These are phyloP conservation scores for Limnodromus scolopaceus DNA, from an alignment of 2,797 vertebrate species.

Conservation along the genomic window DNA sequence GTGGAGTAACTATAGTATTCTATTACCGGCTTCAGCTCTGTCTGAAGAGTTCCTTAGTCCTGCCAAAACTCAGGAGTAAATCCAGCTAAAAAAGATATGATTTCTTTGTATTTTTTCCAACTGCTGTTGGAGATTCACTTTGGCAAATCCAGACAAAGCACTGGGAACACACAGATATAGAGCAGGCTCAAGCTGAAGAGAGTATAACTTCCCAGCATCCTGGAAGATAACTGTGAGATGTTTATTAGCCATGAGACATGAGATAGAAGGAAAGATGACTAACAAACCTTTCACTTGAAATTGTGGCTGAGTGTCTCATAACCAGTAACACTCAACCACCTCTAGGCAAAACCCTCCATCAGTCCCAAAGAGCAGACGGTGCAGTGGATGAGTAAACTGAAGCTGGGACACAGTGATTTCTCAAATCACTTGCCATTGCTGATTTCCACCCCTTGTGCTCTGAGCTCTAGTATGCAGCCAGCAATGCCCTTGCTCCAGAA, in stretches of 20 bases:
- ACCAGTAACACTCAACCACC: background rate
- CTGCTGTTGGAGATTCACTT: background rate
- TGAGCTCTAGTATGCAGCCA: background rate
- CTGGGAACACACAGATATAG: background rate
- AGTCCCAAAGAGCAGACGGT: background rate
- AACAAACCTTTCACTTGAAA: conserved; percentile 21
- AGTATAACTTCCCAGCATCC: background rate
- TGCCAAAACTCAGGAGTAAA: background rate
- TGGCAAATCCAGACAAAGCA: background rate
- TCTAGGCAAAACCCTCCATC: conserved; percentile 17
- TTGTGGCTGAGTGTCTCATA: background rate
- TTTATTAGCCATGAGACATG: background rate
- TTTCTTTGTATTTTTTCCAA: background rate
- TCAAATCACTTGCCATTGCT: background rate
- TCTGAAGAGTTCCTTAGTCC: background rate
- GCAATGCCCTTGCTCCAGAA: background rate
- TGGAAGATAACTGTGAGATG: background rate
- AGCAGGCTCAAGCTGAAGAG: background rate
- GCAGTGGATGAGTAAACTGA: background rate
- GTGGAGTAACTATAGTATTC: background rate
- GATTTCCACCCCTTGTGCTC: background rate
- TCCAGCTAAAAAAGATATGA: background rate
- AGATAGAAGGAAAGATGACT: conserved; percentile 43
- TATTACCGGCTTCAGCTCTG: background rate
- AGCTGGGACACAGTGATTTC: background rate